Conservation (phyloP, 2,888 invertebrate genomes). For the Apodemia zela region DNA sequence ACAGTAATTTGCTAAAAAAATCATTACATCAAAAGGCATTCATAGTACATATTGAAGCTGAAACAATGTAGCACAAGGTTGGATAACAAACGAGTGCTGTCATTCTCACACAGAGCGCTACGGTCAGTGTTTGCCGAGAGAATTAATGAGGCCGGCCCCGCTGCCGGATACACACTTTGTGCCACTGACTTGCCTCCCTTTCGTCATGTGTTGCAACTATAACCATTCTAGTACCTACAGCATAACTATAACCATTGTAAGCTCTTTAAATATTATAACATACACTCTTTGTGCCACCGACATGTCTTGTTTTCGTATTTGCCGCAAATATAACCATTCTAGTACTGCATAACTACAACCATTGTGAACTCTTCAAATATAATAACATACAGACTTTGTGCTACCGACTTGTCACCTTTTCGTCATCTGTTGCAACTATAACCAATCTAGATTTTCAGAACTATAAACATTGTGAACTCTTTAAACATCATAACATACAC, state of each 20-base stretch:
- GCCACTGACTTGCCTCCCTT: slow-evolving; percentile 16
- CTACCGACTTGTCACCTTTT: too few species aligned
- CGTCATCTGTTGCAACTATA: too few species aligned
- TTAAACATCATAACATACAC: slow-evolving; percentile 22
- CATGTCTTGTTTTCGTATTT: neutral
- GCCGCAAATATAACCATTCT: neutral
- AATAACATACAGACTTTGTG: too few species aligned
- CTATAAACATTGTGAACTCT: too few species aligned
- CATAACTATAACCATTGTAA: too few species aligned
- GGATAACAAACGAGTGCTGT: slow-evolving; percentile 38
- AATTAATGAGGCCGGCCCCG: slow-evolving; percentile 35
- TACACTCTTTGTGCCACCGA: slow-evolving; percentile 25
- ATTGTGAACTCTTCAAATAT: too few species aligned
- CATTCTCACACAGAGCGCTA: slow-evolving; percentile 35
- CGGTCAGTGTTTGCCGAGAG: slow-evolving; percentile 33
- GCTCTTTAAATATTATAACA: neutral
- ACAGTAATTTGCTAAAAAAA: slow-evolving; percentile 1
- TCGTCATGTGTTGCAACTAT: slow-evolving; percentile 1
- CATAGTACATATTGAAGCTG: slow-evolving; percentile 27
- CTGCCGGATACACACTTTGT: slow-evolving; percentile 30
- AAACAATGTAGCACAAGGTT: slow-evolving; percentile 29
- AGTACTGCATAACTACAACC: neutral
- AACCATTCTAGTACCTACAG: neutral
- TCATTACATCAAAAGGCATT: slow-evolving; percentile 17
- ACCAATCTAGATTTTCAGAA: too few species aligned